These are phyloP conservation scores for Betta splendens DNA, from an alignment of 2,797 vertebrate genomes.

Conservation along the genomic window DNA sequence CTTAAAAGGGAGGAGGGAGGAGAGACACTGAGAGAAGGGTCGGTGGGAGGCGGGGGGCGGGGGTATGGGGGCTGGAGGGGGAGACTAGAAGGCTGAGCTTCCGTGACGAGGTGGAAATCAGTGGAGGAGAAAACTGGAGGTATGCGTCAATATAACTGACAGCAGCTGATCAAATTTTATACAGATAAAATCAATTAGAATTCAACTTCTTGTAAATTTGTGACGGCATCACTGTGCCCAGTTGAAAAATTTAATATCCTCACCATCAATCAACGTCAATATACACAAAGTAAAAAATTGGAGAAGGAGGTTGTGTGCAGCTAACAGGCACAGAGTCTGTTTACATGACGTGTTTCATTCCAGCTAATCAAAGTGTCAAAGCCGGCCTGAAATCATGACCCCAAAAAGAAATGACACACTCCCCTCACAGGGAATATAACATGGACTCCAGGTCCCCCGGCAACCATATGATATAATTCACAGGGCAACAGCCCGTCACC, in stretches of 20 bases:
- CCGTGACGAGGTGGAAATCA: slow-evolving; percentile 33
- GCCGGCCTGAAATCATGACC: too few relatives aligned
- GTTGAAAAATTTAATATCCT: not conserved
- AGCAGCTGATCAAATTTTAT: slow-evolving; percentile 31
- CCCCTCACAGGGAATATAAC: slow-evolving; percentile 48
- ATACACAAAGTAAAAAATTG: not conserved
- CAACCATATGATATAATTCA: slow-evolving; percentile 75
- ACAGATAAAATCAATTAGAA: too few relatives aligned
- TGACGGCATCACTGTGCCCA: not conserved
- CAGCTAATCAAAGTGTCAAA: too few relatives aligned
- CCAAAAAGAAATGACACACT: slow-evolving; percentile 49
- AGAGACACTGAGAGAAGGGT: slow-evolving; percentile 51
- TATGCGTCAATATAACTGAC: slow-evolving; percentile 43
- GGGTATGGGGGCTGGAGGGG: slow-evolving; percentile 13
- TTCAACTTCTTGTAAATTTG: not conserved
- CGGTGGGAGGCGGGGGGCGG: slow-evolving; percentile 5
- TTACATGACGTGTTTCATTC: too few relatives aligned
- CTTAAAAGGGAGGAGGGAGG: slow-evolving; percentile 76
- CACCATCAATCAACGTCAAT: not conserved
- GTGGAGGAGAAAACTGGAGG: slow-evolving; percentile 27
- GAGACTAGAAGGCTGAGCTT: slow-evolving; percentile 41
- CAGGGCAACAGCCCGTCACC: slow-evolving; percentile 67
- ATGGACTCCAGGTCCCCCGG: slow-evolving; percentile 38
- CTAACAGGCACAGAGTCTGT: not conserved
- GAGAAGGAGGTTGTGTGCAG: not conserved